These are phyloP conservation scores for Melanotus villosus DNA, from an alignment of 2,888 invertebrate species.

Conservation along the genomic window DNA sequence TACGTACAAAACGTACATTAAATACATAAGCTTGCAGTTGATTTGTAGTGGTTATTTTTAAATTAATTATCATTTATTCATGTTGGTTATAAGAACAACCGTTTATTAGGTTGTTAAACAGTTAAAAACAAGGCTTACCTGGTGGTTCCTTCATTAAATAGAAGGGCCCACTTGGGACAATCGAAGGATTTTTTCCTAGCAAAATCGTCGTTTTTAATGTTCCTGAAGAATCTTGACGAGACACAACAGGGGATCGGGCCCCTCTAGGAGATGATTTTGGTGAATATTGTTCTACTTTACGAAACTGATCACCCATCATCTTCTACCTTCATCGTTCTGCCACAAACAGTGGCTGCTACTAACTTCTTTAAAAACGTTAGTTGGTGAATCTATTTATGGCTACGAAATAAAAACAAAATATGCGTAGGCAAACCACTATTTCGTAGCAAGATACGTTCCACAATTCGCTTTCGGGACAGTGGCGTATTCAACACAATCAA, in stretches of 20 bases:
- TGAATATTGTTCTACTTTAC: conserved; percentile 94
- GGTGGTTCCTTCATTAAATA: conserved; percentile 98
- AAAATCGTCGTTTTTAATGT: conserved; percentile 98
- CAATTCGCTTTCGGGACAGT: no score
- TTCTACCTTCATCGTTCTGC: conserved; percentile 72
- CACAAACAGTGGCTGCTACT: conserved; percentile 47
- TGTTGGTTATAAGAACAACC: no score
- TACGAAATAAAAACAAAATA: conserved; percentile 24
- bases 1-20: no score
- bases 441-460: not conserved
- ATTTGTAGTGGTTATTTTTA: not conserved
- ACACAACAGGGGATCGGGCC: conserved; percentile 94
- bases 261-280: conserved; percentile 96
- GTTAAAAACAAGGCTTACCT: no score
- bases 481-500: no score
- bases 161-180: conserved; percentile 97
- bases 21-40: not conserved
- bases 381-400: not conserved
- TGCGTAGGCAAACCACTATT: not conserved
- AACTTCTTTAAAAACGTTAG: conserved; percentile 45
- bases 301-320: conserved; percentile 94
- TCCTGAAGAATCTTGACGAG: conserved; percentile 96
- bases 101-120: no score
- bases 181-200: conserved; percentile 96
- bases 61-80: not conserved